Conservation (phyloP, 2,113 vertebrate genomes). For the Tenrec ecaudatus region DNA sequence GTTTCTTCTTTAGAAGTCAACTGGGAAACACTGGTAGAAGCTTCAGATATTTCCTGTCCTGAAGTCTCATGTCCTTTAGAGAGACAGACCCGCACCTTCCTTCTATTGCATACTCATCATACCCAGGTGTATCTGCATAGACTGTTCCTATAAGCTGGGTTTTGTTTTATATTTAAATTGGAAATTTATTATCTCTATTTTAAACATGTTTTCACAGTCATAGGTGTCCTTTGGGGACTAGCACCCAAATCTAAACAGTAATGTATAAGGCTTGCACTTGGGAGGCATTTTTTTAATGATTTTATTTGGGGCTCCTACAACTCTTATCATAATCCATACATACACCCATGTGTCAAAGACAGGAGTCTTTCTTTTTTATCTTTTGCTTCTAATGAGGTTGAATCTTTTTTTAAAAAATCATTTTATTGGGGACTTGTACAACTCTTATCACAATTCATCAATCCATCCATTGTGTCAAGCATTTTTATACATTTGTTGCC, state of each 20-base stretch:
- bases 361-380: too few relatives aligned
- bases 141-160: neutral
- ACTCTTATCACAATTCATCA: too few relatives aligned
- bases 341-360: too few relatives aligned
- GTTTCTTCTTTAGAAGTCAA: neutral
- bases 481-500: too few relatives aligned
- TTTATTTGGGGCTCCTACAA: too few relatives aligned
- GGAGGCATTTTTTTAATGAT: neutral
- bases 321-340: too few relatives aligned
- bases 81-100: too few relatives aligned
- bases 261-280: neutral
- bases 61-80: neutral
- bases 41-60: neutral
- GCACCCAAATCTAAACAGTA: neutral
- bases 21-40: neutral
- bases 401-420: too few relatives aligned
- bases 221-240: neutral
- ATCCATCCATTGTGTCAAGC: too few relatives aligned
- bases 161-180: neutral
- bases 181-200: neutral
- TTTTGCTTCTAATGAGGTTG: too few relatives aligned
- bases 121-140: neutral
- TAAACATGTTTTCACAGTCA: neutral
- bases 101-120: neutral
- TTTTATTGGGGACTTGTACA: too few relatives aligned